Evolutionary conservation across 1,140 invertebrate species (phyloP), one percentile per base, ranked within the genome.

Genomic region (Eumaeus atala): DNA sequence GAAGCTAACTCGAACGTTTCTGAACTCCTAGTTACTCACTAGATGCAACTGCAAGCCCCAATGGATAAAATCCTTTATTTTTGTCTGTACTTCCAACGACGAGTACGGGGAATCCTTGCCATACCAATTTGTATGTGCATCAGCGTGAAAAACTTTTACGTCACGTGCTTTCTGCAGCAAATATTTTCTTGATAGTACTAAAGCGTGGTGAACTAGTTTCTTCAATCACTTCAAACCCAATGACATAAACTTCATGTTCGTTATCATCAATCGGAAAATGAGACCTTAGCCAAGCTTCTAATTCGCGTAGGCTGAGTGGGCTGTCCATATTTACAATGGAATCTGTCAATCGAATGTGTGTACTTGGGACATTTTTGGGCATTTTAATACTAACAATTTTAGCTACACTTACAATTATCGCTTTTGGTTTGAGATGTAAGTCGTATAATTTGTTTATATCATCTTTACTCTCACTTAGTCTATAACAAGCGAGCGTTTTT

Each of bases 281-380:
- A 44, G 40, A 44, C 40, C 40, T 44, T 44, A 44, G 16, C 40
- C 40, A 44, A 44, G 40, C 40, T 44, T 44, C 40, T 12, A 44
- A 44, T 44, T 44, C 40, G 40, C 16, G 8, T 44, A 44, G 16
- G 16, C 40, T 17, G 40, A 44, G 40, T 44, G 16, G 40, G n/a
- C 40, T 17, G 40, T 44, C 40, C 40, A 12, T 14, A 44, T 44
- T 44, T 44, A 36, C 35, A 36, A 36, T 11, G 35, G 35, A 8
- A 11, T 5, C 35, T 36, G 35, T 36, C 35, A 36, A 36, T 36
- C 11, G 11, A 36, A 36, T 36, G 11, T 11, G 35, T 36, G 9
- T 36, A 36, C 35, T 36, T 36, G 35, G 35, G 35, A 36, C 35
- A 36, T 36, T 36, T 36, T 36, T 36, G 35, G n/a, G 35, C 35